Evolutionary conservation across 2,797 vertebrate genomes (phyloP).

Genomic region (Enteromius thamalakanensis): DNA sequence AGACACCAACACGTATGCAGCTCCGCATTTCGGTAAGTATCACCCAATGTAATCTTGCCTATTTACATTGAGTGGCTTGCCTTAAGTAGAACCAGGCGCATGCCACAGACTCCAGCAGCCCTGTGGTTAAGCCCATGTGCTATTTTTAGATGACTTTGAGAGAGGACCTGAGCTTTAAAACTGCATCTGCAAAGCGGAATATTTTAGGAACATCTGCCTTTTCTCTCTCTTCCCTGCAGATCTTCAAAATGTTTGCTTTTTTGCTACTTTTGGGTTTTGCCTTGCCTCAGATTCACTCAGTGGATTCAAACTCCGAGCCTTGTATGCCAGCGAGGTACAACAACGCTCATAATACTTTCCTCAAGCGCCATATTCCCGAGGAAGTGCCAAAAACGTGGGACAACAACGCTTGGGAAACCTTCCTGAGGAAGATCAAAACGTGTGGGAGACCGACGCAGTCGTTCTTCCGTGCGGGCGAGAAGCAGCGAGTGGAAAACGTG

Average conservation of each 20-base stretch:
- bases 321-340: slow-evolving; percentile 72
- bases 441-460: slow-evolving; percentile 79
- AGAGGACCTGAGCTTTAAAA: background rate
- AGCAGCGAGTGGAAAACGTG: slow-evolving; percentile 69
- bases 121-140: background rate
- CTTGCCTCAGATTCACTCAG: slow-evolving; percentile 12
- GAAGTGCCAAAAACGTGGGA: slow-evolving; percentile 61
- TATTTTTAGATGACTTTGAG: slow-evolving; percentile 17
- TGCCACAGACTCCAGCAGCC: too few relatives aligned
- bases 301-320: slow-evolving; percentile 65
- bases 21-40: slow-evolving; percentile 1
- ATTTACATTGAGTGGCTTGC: background rate
- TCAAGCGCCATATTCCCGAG: slow-evolving; percentile 68
- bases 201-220: background rate
- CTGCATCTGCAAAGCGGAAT: background rate
- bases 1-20: background rate
- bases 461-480: slow-evolving; percentile 68
- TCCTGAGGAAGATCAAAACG: slow-evolving; percentile 64
- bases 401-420: slow-evolving; percentile 68
- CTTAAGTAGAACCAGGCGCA: background rate
- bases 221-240: background rate
- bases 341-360: slow-evolving; percentile 67
- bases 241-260: slow-evolving; percentile 36
- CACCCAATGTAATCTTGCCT: background rate
- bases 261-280: slow-evolving; percentile 27